These are phyloP conservation scores for Hydrozoanthus gracilis DNA, from an alignment of 92 coral and sea anemone genomes.

Conservation along the genomic window DNA sequence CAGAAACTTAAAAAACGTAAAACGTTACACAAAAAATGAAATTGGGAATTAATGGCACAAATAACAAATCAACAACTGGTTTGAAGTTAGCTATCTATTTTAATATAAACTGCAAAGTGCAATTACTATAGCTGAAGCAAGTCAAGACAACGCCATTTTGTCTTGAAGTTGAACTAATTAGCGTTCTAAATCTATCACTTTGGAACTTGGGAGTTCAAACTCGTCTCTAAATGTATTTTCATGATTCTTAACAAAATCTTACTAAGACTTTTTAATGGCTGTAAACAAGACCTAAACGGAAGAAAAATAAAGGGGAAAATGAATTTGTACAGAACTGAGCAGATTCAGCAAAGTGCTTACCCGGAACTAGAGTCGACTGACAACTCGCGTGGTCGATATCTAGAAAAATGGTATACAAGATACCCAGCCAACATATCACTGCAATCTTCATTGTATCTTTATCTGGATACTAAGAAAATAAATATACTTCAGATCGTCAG, in stretches of 20 bases:
- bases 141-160: not conserved
- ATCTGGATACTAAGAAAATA: not conserved
- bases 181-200: not conserved
- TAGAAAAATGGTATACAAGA: not conserved
- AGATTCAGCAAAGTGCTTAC: not conserved
- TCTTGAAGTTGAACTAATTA: not conserved
- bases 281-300: not conserved
- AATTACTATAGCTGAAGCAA: too few species aligned
- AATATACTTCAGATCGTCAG: not conserved
- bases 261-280: not conserved
- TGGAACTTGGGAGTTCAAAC: not conserved
- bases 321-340: not conserved
- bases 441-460: slow-evolving; percentile 4
- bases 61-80: not conserved
- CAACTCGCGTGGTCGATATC: not conserved
- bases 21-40: not conserved
- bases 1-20: not conserved
- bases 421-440: not conserved
- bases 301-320: not conserved
- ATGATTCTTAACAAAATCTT: not conserved
- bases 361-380: not conserved
- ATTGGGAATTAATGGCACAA: not conserved
- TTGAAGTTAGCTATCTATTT: not conserved
- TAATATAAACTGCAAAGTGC: not conserved
- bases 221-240: not conserved